phyloP scores from a whole-genome alignment of 2,888 invertebrate genomes.

The Agonum fuliginosum region DNA sequence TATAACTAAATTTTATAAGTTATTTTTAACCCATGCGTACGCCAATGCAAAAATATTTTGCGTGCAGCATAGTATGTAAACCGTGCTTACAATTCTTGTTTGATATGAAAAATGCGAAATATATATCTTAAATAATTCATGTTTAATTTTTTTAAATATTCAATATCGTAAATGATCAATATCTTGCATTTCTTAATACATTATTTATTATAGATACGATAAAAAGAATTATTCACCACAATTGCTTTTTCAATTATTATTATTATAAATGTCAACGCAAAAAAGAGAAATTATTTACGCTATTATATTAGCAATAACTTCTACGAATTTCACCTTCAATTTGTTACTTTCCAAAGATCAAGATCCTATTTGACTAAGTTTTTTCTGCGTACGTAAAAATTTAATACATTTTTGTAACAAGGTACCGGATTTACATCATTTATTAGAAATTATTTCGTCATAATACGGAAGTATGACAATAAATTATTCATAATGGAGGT shows the following conservation, averaged over 20 bases:
- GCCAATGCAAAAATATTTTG: slow-evolving; percentile 10
- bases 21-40: too few species aligned
- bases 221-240: not conserved
- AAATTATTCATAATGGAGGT: not conserved
- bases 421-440: not conserved
- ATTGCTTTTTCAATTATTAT: not conserved
- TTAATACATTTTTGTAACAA: not conserved
- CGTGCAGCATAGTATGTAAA: not conserved
- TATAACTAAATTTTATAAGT: too few species aligned
- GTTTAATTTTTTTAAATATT: slow-evolving; percentile 16
- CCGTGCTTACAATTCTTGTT: not conserved
- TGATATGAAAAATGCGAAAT: slow-evolving; percentile 1
- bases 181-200: too few species aligned
- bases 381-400: slow-evolving; percentile 11
- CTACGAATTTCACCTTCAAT: slow-evolving; percentile 3
- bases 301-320: not conserved
- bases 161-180: too few species aligned
- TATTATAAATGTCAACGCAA: not conserved
- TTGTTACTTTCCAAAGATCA: slow-evolving; percentile 17
- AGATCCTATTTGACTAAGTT: not conserved
- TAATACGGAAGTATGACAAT: slow-evolving; percentile 21
- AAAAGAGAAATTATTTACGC: slow-evolving; percentile 6
- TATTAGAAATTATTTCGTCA: slow-evolving; percentile 10
- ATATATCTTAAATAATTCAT: slow-evolving; percentile 20
- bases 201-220: not conserved